A percentile compares a stretch with the other conserved stretches of the same genome.
These are phyloP conservation scores for Ochropacha duplaris DNA, from an alignment of 2,888 invertebrate species.

Conservation along the genomic window DNA sequence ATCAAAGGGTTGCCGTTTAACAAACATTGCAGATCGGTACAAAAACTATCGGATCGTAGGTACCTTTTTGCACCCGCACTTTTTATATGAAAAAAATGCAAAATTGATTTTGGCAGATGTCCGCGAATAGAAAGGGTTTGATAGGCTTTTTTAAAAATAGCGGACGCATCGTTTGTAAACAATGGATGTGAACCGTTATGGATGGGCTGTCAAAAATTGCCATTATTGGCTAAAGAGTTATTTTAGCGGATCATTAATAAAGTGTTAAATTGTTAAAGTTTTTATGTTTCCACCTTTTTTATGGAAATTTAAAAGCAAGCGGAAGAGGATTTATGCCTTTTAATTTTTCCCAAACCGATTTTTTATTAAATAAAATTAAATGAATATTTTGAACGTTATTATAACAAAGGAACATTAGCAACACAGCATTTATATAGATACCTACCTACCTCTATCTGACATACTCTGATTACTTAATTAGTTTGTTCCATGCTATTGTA, in stretches of 20 bases:
- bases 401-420: no score
- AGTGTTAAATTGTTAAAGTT: slow-evolving; percentile 39
- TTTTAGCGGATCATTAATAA: slow-evolving; percentile 44
- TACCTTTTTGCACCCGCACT: slow-evolving; percentile 72
- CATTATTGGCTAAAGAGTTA: slow-evolving; percentile 67
- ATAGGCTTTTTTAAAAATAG: slow-evolving; percentile 67
- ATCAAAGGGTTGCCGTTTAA: slow-evolving; percentile 78
- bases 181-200: slow-evolving; percentile 68
- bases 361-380: no score
- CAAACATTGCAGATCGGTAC: slow-evolving; percentile 57
- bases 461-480: no score
- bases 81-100: slow-evolving; percentile 75
- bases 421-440: no score
- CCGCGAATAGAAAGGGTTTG: slow-evolving; percentile 79
- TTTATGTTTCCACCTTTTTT: slow-evolving; percentile 24
- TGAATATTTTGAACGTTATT: no score
- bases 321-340: slow-evolving; percentile 35
- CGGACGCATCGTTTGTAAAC: slow-evolving; percentile 66
- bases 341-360: background rate
- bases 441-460: no score
- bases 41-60: slow-evolving; percentile 55
- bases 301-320: slow-evolving; percentile 30
- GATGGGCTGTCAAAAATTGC: slow-evolving; percentile 68
- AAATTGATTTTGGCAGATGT: slow-evolving; percentile 82
- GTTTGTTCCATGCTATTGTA: no score